These are phyloP conservation scores for Scarus forsteni DNA, from an alignment of 2,797 vertebrate genomes.

Conservation along the genomic window DNA sequence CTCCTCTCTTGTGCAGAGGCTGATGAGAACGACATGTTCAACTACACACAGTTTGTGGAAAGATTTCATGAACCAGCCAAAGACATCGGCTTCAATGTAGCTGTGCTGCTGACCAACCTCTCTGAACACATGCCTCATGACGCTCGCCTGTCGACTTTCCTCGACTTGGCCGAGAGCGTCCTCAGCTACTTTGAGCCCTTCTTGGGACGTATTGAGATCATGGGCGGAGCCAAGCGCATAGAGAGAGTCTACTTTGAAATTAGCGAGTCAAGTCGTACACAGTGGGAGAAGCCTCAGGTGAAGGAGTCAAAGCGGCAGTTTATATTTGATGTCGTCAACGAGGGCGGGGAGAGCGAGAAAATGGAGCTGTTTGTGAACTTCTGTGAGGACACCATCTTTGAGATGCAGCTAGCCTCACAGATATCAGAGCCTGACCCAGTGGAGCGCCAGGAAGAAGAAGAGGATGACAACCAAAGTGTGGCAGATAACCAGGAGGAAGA, in stretches of 20 bases:
- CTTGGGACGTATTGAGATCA: conserved; percentile 97
- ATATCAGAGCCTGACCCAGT: conserved; percentile 94
- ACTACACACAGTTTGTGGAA: conserved; percentile 95
- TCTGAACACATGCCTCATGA: conserved; percentile 99
- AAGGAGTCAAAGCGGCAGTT: conserved; percentile 99
- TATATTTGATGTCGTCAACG: conserved; percentile 98
- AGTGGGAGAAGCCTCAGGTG: conserved; percentile 99
- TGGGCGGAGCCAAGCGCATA: conserved; percentile 98
- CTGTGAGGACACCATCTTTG: conserved; percentile 99
- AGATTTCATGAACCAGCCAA: conserved; percentile 98
- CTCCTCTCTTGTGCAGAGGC: conserved; percentile 96
- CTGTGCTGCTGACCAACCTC: conserved; percentile 94
- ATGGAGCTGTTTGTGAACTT: conserved; percentile 99
- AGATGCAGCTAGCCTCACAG: conserved; percentile 98
- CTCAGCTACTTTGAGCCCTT: conserved; percentile 97
- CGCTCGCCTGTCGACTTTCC: conserved; percentile 90
- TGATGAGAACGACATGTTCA: conserved; percentile 98
- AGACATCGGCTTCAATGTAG: conserved; percentile 98
- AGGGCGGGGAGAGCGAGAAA: conserved; percentile 98
- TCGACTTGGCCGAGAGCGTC: conserved; percentile 95
- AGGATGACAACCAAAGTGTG: conserved; percentile 83
- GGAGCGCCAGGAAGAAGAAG: conserved; percentile 90
- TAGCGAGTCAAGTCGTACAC: conserved; percentile 96
- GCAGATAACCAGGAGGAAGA: conserved; percentile 84
- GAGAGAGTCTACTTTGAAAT: conserved; percentile 99